Conservation (phyloP, 2,888 invertebrate species). For the Pandemis heparana region DNA sequence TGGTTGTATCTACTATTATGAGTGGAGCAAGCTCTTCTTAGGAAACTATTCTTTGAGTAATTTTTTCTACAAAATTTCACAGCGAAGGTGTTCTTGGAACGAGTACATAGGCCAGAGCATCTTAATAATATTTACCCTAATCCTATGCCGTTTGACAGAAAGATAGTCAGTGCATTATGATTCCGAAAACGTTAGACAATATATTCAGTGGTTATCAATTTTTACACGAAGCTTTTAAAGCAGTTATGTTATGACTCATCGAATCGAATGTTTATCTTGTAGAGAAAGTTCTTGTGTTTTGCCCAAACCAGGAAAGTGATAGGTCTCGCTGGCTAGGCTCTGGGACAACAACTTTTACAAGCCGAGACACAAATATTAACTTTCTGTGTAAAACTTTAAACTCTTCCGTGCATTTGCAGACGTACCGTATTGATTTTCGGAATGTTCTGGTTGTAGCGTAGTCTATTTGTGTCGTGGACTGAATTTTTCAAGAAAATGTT, state of each 20-base stretch:
- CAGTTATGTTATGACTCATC: slow-evolving; percentile 35
- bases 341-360: slow-evolving; percentile 4
- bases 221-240: slow-evolving; percentile 3
- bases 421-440: slow-evolving; percentile 34
- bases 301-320: slow-evolving; percentile 61
- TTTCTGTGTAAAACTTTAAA: slow-evolving; percentile 22
- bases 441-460: slow-evolving; percentile 26
- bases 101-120: no score
- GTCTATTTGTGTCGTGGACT: slow-evolving; percentile 32
- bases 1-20: no score
- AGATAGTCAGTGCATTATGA: no score
- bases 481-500: slow-evolving; percentile 61
- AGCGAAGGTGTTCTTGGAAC: no score
- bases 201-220: not conserved
- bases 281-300: slow-evolving; percentile 65
- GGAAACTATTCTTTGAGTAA: no score
- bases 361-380: not conserved
- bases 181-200: no score
- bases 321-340: slow-evolving; percentile 46
- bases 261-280: slow-evolving; percentile 44
- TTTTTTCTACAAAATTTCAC: no score
- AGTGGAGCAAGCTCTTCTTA: no score
- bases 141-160: no score
- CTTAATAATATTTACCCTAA: no score
- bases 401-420: slow-evolving; percentile 19